A percentile compares a stretch with the other conserved stretches of the same genome.
Conservation (phyloP, 2,113 vertebrate species). For the Gallinago undulata region DNA sequence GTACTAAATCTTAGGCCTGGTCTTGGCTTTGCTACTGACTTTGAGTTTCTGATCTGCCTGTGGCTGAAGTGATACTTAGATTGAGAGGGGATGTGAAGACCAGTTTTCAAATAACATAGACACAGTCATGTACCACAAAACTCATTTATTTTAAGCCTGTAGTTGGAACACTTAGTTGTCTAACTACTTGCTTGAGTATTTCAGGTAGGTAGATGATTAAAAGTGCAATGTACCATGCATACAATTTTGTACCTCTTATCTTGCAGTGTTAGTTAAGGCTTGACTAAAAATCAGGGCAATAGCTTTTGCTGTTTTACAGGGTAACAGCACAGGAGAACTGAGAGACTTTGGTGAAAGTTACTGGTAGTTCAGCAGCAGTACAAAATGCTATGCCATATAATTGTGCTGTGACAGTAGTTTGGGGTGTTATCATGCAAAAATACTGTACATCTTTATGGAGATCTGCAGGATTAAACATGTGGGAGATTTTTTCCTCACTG, state of each 20-base stretch:
- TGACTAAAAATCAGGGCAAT: slow-evolving; percentile 28
- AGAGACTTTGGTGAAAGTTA: slow-evolving; percentile 1
- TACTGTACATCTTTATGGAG: background rate
- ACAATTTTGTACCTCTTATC: slow-evolving; percentile 27
- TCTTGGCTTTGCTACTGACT: background rate
- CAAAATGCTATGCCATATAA: background rate
- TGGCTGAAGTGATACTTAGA: background rate
- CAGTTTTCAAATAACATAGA: background rate
- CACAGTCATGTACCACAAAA: slow-evolving; percentile 36
- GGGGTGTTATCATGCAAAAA: background rate
- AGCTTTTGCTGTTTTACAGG: slow-evolving; percentile 15
- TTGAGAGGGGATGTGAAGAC: background rate
- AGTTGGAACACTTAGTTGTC: slow-evolving; percentile 53
- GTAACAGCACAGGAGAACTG: background rate
- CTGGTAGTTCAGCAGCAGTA: background rate
- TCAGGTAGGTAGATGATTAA: slow-evolving; percentile 63
- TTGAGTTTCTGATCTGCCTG: background rate
- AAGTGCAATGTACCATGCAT: slow-evolving; percentile 63
- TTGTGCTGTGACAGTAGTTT: background rate
- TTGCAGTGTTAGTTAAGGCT: background rate
- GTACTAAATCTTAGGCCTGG: background rate
- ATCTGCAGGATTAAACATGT: background rate
- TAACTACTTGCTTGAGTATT: slow-evolving; percentile 46
- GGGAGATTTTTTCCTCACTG: background rate
- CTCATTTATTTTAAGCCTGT: slow-evolving; percentile 31